Conservation (phyloP, 2,797 vertebrate species). For the Netta rufina region DNA sequence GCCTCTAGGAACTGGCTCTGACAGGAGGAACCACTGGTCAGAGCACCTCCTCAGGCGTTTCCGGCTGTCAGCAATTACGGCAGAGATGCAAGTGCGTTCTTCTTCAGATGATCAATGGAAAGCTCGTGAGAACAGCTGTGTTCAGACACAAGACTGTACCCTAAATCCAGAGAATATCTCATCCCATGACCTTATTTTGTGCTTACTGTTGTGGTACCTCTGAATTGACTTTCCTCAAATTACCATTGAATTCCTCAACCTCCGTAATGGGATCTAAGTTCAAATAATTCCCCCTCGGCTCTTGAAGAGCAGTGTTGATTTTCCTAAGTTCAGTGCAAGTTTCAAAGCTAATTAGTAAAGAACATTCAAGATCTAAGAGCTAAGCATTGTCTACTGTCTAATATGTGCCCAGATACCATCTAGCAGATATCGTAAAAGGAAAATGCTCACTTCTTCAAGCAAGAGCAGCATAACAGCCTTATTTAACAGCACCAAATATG, state of each 20-base stretch:
- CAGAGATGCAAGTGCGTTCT: not conserved
- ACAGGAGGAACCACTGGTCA: no score
- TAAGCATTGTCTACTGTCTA: accelerated
- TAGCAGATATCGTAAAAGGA: accelerated
- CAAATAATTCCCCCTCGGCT: not conserved
- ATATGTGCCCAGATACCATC: not conserved
- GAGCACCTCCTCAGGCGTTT: not conserved
- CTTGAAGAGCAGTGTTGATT: not conserved
- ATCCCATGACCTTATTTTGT: no score
- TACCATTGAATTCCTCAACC: not conserved
- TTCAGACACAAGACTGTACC: not conserved
- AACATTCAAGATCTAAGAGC: accelerated
- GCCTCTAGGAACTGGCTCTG: no score
- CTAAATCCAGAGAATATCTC: not conserved
- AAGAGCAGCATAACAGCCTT: not conserved
- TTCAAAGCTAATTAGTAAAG: not conserved
- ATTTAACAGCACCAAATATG: accelerated
- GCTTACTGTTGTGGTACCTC: not conserved
- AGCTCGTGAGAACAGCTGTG: not conserved
- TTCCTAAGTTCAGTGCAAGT: accelerated
- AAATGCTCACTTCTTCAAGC: accelerated
- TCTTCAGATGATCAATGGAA: not conserved
- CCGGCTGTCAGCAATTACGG: not conserved
- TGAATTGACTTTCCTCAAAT: not conserved
- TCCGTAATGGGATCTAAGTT: not conserved